Evolutionary conservation across 2,888 invertebrate genomes (phyloP).

Genomic region (Eupithecia inturbata): DNA sequence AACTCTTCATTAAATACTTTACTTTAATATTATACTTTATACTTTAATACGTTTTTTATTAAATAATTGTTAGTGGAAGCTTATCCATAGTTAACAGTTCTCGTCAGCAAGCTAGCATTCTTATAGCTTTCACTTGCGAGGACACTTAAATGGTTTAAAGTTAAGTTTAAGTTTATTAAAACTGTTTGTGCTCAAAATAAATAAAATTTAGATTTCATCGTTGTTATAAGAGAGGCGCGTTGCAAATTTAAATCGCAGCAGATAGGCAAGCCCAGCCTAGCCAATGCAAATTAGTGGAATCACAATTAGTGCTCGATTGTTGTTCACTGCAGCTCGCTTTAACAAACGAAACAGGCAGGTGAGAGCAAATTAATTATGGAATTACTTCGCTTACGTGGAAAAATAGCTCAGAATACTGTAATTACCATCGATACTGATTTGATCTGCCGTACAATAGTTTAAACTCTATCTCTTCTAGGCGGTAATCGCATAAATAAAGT

Average conservation of each 20-base stretch:
- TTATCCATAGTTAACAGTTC: background rate
- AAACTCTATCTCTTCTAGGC: background rate
- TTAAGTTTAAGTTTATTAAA: background rate
- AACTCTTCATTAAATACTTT: background rate
- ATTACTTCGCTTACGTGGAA: conserved; percentile 9
- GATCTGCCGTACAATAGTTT: background rate
- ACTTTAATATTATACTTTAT: no score
- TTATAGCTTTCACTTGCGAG: background rate
- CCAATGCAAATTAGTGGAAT: conserved; percentile 78
- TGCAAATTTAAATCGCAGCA: conserved; percentile 51
- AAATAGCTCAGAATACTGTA: background rate
- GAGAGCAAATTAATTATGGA: conserved; percentile 69
- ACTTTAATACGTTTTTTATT: background rate
- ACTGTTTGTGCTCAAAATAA: background rate
- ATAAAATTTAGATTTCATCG: background rate
- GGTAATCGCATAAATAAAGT: background rate
- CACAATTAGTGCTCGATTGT: conserved; percentile 78
- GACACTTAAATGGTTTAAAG: background rate
- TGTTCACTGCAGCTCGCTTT: conserved; percentile 69
- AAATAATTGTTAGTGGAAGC: background rate
- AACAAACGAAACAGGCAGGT: conserved; percentile 72
- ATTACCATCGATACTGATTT: background rate
- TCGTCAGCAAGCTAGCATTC: background rate
- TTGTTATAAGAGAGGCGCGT: conserved; percentile 13
- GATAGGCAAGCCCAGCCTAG: conserved; percentile 56